Percentiles rank a stretch among this genome's conserved stretches.
Conservation (phyloP, 2,797 vertebrate genomes). For the Naso thynnoides region DNA sequence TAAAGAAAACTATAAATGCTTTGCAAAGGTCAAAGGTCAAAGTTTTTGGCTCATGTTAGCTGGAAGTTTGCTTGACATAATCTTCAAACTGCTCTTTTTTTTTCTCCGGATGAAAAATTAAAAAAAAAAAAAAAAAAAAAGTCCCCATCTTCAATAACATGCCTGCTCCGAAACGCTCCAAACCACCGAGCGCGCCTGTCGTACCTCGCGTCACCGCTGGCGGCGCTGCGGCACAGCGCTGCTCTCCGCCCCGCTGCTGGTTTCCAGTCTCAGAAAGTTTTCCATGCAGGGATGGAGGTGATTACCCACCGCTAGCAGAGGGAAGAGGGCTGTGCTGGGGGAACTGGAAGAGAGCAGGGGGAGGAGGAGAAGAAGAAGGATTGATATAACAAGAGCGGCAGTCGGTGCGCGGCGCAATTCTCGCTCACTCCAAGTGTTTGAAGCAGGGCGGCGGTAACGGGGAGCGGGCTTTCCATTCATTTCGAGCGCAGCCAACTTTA, state of each 20-base stretch:
- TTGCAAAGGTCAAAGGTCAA: too few relatives aligned
- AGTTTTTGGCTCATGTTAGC: too few relatives aligned
- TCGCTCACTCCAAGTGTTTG: constrained; percentile 66
- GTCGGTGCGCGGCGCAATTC: constrained; percentile 71
- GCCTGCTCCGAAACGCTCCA: neutral
- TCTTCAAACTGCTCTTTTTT: too few relatives aligned
- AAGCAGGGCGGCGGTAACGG: constrained; percentile 54
- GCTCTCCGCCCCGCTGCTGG: neutral
- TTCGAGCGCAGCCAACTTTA: constrained; percentile 44
- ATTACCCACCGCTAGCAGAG: constrained; percentile 67
- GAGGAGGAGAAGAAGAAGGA: constrained; percentile 79
- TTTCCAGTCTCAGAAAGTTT: constrained; percentile 64
- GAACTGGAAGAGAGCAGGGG: constrained; percentile 78
- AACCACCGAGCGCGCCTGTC: constrained; percentile 22
- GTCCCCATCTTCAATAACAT: fast-evolving
- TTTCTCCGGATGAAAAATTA: too few relatives aligned
- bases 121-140: neutral
- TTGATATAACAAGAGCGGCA: constrained; percentile 90
- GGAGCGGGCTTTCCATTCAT: constrained; percentile 73
- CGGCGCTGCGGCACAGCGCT: constrained; percentile 24
- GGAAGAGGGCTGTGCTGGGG: constrained; percentile 89
- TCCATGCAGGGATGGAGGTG: constrained; percentile 68
- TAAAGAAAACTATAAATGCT: too few relatives aligned
- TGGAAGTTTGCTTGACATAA: too few relatives aligned
- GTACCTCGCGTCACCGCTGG: constrained; percentile 26